phyloP scores from a whole-genome alignment of 2,113 vertebrate species.

The Cyprinodon tularosa region DNA sequence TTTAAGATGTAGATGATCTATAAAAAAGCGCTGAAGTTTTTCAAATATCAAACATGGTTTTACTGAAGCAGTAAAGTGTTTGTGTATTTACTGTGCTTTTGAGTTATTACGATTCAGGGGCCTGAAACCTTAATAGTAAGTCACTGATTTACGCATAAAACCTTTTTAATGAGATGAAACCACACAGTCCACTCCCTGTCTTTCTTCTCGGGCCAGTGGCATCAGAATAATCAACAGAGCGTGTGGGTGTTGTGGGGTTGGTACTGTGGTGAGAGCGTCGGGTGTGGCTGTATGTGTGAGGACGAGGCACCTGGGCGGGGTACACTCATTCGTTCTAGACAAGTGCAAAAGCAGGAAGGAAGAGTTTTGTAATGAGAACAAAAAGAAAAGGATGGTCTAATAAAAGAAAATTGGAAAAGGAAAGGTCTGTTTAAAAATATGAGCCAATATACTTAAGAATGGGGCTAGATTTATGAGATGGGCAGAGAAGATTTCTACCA shows the following conservation, averaged over 20 bases:
- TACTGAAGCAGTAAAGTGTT: neutral
- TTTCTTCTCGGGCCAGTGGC: conserved; percentile 37
- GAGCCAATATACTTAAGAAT: no score
- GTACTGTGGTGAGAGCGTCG: conserved; percentile 50
- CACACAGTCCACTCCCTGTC: conserved; percentile 28
- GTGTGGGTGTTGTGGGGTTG: conserved; percentile 48
- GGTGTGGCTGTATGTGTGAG: conserved; percentile 40
- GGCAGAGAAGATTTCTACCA: no score
- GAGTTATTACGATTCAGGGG: neutral
- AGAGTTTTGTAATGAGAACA: conserved; percentile 58
- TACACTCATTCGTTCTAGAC: conserved; percentile 35
- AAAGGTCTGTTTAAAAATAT: neutral
- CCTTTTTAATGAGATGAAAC: conserved; percentile 26
- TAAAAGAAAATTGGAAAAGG: conserved; percentile 17
- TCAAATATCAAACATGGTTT: neutral
- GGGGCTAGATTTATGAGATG: no score
- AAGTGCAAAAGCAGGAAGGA: conserved; percentile 68
- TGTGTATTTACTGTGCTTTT: neutral
- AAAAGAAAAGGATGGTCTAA: conserved; percentile 52
- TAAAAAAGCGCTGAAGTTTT: neutral
- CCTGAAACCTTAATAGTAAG: neutral
- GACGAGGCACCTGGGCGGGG: conserved; percentile 51
- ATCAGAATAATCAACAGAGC: conserved; percentile 44
- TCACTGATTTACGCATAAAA: conserved; percentile 23
- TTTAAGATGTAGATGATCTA: neutral